Percentiles rank a stretch among this genome's conserved stretches.
Conservation (phyloP, 2,888 invertebrate species). For the Philaethria dido region DNA sequence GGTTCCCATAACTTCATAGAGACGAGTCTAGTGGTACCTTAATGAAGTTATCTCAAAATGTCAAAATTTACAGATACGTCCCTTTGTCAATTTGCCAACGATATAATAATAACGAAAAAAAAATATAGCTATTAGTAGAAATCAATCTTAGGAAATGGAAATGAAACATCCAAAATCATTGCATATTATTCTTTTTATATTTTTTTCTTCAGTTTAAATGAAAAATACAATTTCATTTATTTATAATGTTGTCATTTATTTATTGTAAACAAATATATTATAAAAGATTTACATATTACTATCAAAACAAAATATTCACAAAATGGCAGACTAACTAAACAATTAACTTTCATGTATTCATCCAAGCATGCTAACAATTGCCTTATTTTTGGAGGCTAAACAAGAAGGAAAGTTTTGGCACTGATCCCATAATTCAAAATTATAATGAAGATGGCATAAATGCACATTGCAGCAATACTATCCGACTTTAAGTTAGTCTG, state of each 20-base stretch:
- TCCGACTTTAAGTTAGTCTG: constrained; percentile 78
- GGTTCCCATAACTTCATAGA: no score
- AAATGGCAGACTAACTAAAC: constrained; percentile 84
- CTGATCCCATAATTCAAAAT: constrained; percentile 81
- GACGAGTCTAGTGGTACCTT: no score
- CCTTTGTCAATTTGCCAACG: no score
- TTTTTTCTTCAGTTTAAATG: constrained; percentile 84
- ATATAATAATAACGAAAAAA: no score
- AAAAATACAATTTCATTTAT: constrained; percentile 84
- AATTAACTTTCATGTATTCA: constrained; percentile 79
- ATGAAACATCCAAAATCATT: constrained; percentile 79
- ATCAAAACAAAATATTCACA: constrained; percentile 85
- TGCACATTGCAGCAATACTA: constrained; percentile 80
- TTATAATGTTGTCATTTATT: constrained; percentile 84
- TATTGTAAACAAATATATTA: constrained; percentile 85
- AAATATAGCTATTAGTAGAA: no score
- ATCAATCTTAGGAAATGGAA: constrained; percentile 45
- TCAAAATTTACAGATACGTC: no score
- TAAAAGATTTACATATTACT: constrained; percentile 85
- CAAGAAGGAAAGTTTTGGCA: constrained; percentile 83
- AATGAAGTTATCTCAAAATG: no score
- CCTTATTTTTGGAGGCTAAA: constrained; percentile 83
- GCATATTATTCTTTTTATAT: constrained; percentile 84
- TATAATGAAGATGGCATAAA: constrained; percentile 79
- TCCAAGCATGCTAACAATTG: constrained; percentile 83